phyloP scores from a whole-genome alignment of 2,113 vertebrate species.

The Eonycteris spelaea region DNA sequence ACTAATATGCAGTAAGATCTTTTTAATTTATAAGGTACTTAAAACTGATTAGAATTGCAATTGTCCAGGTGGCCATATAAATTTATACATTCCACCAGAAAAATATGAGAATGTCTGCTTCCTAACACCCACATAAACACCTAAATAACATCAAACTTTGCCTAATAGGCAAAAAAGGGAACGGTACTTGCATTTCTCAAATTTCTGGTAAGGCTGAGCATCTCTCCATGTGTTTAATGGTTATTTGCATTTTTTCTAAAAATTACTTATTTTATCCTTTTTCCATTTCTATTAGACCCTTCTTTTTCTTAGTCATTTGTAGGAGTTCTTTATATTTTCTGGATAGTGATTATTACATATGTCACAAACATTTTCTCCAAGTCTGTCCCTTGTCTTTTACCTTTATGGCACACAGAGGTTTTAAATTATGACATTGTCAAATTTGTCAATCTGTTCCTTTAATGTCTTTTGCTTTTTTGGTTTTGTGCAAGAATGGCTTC shows the following conservation, averaged over 20 bases:
- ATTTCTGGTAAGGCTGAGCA: neutral
- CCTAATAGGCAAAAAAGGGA: neutral
- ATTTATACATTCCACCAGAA: neutral
- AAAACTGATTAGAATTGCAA: neutral
- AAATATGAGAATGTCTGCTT: neutral
- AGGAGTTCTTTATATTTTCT: neutral
- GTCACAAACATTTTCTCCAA: neutral
- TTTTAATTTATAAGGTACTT: neutral
- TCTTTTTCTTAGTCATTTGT: neutral
- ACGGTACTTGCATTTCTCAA: neutral
- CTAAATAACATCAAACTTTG: neutral
- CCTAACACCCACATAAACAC: neutral
- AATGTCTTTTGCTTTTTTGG: neutral
- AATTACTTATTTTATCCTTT: neutral
- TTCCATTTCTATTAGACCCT: neutral
- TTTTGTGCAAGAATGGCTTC: neutral
- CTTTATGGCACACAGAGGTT: neutral
- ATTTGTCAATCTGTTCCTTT: neutral
- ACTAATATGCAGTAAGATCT: neutral
- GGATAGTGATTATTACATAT: neutral
- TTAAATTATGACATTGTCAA: neutral
- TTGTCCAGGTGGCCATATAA: neutral
- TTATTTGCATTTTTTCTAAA: conserved; percentile 29
- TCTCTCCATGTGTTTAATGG: neutral
- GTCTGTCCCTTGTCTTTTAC: neutral